These are phyloP conservation scores for Haliclystus octoradiatus DNA, from an alignment of 30 jellyfish, hydroid and myxozoan species.

Conservation along the genomic window DNA sequence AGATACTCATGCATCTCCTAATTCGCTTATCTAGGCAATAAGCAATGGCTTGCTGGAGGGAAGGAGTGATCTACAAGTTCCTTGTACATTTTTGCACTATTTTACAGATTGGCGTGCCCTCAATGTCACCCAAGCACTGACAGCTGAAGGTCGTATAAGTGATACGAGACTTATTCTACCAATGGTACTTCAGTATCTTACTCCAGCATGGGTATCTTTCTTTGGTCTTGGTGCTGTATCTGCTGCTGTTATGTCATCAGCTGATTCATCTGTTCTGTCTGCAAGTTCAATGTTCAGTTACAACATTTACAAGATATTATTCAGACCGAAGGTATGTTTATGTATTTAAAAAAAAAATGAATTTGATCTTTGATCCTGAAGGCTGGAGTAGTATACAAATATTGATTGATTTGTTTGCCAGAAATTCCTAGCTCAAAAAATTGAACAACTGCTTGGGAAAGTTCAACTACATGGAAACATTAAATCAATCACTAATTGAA, in stretches of 20 bases:
- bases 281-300: constrained; percentile 86
- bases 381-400: too few species aligned
- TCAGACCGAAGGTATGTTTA: constrained; percentile 54
- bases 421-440: too few species aligned
- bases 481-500: too few species aligned
- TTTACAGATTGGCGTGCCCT: background rate
- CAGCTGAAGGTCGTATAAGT: constrained; percentile 1
- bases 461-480: too few species aligned
- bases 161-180: constrained; percentile 79
- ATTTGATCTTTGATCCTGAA: too few species aligned
- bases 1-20: too few species aligned
- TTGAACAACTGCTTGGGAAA: too few species aligned
- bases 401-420: too few species aligned
- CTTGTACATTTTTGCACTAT: background rate
- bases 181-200: constrained; percentile 69
- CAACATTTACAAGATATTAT: constrained; percentile 48
- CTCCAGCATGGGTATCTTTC: constrained; percentile 76
- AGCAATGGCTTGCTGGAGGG: too few species aligned
- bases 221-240: constrained; percentile 92
- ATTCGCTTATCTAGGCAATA: too few species aligned
- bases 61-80: too few species aligned
- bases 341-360: background rate
- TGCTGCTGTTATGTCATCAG: constrained; percentile 93
- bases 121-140: background rate
- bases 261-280: constrained; percentile 79